Evolutionary conservation across 2,888 invertebrate genomes (phyloP), one percentile per base, ranked within the genome.

Genomic region (Phytoseiulus persimilis): DNA sequence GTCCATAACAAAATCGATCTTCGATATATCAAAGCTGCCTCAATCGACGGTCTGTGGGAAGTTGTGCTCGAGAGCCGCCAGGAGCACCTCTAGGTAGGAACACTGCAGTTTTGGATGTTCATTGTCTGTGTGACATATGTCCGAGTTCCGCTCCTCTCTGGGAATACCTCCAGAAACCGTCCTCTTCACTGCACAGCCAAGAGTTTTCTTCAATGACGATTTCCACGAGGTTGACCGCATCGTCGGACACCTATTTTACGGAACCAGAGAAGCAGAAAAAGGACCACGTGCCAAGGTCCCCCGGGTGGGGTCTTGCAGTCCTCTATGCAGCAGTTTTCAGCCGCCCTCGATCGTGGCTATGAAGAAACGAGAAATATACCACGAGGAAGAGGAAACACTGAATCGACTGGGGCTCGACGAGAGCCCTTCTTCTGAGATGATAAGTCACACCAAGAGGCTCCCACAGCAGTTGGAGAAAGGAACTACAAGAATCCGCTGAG

Each of bases 21-120:
- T 0, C 87, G 39, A 18, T 87, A 87, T 39, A 87, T 87, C 87
- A n/a, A 87, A 33, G 28, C 39, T n/a, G 45, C 87, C 32, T 87
- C 33, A 11, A 87, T 87, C 45, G 87, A 87, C 6, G 87, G 39
- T 1, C 28, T 87, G 9, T 87, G 87, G 87, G 45, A 32, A 5
- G 45, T 33, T 33, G 31, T 87, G 0, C 39, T 28, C 28, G 87
- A 87, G 18, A 39, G 32, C 23, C 87, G 87, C 0, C 87, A 87
- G 23, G 87, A 87, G 31, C 6, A 87, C 23, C 33, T 87, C 45
- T 11, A 32, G n/a, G 87, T 87, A 87, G 28, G 87, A 28, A 28
- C 0, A 11, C 84, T 6, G 28, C 0, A 32, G 6, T 28, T 31
- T 11, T 6, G 2, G 18, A 28, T 11, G 46, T 46, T n/a, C n/a